phyloP scores from a whole-genome alignment of 2,797 vertebrate species.

The Melanotaenia trifasciata region DNA sequence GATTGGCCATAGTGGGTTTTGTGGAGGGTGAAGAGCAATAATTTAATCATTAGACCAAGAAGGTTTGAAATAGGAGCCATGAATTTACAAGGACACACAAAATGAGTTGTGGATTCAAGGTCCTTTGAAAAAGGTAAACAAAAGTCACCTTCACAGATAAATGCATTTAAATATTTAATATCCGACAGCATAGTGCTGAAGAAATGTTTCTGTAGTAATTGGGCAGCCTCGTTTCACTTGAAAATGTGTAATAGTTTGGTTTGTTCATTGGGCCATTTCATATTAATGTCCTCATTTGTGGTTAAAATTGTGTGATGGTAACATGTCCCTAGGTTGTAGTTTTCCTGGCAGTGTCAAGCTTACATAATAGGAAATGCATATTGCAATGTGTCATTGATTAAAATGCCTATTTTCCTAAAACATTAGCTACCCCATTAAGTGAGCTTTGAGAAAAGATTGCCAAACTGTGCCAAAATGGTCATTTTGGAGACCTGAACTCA shows the following conservation, averaged over 20 bases:
- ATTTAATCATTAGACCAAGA: conserved; percentile 52
- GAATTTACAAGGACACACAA: conserved; percentile 39
- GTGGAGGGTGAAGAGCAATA: conserved; percentile 60
- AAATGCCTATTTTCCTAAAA: neutral
- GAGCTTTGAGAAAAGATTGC: no score
- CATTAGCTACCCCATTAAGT: no score
- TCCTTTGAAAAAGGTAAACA: conserved; percentile 17
- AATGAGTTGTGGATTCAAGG: conserved; percentile 6
- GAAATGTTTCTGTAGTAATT: neutral
- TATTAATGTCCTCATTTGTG: neutral
- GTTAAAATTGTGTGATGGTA: neutral
- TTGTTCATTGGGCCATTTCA: neutral
- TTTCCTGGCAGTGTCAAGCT: neutral
- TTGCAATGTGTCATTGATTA: neutral
- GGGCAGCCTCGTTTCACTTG: neutral
- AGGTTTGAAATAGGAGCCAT: conserved; percentile 30
- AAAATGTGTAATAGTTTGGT: neutral
- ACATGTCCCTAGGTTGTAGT: neutral
- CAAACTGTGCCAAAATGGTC: no score
- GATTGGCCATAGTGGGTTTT: conserved; percentile 25
- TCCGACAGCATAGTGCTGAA: neutral
- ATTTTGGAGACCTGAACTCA: no score
- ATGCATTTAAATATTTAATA: neutral
- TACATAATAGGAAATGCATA: neutral
- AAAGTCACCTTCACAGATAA: conserved; percentile 1